Evolutionary conservation across 2,113 vertebrate species (phyloP).

Genomic region (Cryptotis parvus): DNA sequence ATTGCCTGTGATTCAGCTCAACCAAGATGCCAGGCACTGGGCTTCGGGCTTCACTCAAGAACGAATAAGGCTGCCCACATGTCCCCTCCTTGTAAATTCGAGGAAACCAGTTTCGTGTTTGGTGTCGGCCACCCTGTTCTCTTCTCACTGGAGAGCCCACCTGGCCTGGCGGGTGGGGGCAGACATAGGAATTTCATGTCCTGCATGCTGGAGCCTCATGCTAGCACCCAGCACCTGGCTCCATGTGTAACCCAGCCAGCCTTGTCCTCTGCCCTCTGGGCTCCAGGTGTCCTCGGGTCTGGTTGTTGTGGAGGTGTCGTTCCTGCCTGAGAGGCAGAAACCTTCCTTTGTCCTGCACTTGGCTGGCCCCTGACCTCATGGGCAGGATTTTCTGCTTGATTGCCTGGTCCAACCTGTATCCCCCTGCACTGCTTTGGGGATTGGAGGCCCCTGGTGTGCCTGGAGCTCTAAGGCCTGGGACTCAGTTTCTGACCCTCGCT

Average conservation of each 20-base stretch:
- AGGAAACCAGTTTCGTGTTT: no score
- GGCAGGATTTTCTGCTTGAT: not conserved
- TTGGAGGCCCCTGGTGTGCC: no score
- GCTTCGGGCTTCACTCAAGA: not conserved
- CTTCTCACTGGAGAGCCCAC: not conserved
- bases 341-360: not conserved
- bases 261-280: not conserved
- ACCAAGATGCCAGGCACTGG: no score
- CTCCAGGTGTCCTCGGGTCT: no score
- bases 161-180: not conserved
- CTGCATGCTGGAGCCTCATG: not conserved
- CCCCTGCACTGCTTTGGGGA: fast-evolving
- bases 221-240: not conserved
- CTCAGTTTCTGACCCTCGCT: no score
- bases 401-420: no score
- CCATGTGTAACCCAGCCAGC: not conserved
- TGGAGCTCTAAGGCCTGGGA: not conserved
- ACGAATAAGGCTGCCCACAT: not conserved
- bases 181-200: not conserved
- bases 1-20: not conserved
- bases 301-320: not conserved
- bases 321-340: not conserved
- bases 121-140: not conserved
- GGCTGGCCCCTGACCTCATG: not conserved
- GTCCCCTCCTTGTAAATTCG: not conserved